Evolutionary conservation across 2,888 invertebrate genomes (phyloP), one percentile per base, ranked within the genome.

Genomic region (Dysmachus trigonus): DNA sequence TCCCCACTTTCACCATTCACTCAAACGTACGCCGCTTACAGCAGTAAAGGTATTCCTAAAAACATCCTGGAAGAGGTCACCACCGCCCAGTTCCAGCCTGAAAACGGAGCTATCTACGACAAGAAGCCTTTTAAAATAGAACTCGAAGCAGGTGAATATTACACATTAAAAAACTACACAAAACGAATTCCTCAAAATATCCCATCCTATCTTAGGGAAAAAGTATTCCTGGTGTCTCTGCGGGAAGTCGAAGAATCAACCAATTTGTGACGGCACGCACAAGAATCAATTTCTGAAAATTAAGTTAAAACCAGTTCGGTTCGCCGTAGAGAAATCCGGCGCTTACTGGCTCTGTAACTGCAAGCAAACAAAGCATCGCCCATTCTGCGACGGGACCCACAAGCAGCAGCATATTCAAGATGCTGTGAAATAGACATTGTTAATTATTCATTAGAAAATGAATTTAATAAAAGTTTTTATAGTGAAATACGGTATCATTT

Each of bases 301-400:
- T 47, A 95, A 94, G 87, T 93, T 95, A 74, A 95, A 95, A 88
- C 99, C 99, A 0, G 93, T 98, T 4, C 93, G 94, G 87, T 98
- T 99, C 90, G 93, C 93, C 88, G 98, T 99, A 1, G 95, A 95
- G 81, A 96, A 98, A 92, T 95, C 96, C 0, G 97, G 97, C 89
- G 97, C 97, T 22, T 98, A 98, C 91, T 98, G 98, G 97, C 93
- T 99, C n/a, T 99, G 99, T 91, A 98, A 98, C 91, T 99, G 99
- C 91, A 99, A 99, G 92, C 98, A 98, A 90, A 98, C 98, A 0
- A 94, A 94, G 79, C 96, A 97, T 89, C 94, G 97, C 88, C 99
- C 99, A 0, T 99, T 98, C 91, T 99, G 99, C 93, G 99, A 99
- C 93, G 99, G 99, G 10, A 95, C 97, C 10, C 99, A 99, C 92